A percentile compares a stretch with the other conserved stretches of the same genome.
phyloP scores from a whole-genome alignment of 2,888 invertebrate genomes.

The Drosophila mettleri region DNA sequence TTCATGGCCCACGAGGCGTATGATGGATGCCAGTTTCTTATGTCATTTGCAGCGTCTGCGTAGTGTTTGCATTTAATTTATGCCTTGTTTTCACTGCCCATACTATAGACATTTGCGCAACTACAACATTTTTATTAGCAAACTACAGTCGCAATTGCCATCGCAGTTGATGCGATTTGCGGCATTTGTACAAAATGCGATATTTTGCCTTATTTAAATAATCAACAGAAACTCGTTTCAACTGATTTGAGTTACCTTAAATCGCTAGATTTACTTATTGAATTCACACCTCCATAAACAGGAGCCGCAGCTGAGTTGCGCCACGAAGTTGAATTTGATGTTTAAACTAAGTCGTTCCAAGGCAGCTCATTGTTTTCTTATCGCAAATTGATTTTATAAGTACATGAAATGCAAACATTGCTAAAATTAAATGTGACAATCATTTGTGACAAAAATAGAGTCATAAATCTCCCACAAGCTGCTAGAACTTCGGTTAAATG shows the following conservation, averaged over 20 bases:
- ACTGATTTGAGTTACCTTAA: slow-evolving; percentile 6
- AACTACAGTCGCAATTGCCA: slow-evolving; percentile 17
- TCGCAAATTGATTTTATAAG: slow-evolving; percentile 1
- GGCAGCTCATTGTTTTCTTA: slow-evolving; percentile 27
- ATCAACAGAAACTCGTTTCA: slow-evolving; percentile 27
- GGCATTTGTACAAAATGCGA: slow-evolving; percentile 35
- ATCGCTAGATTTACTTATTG: slow-evolving; percentile 8
- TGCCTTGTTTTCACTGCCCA: slow-evolving; percentile 49
- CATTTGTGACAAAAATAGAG: slow-evolving; percentile 31
- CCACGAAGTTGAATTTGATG: background rate
- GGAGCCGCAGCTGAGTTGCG: slow-evolving; percentile 10
- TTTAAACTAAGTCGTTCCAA: slow-evolving; percentile 16
- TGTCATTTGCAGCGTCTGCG: slow-evolving; percentile 36
- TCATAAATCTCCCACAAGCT: slow-evolving; percentile 24
- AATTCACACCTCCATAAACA: slow-evolving; percentile 34
- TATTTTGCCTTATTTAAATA: slow-evolving; percentile 21
- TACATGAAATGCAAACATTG: slow-evolving; percentile 18
- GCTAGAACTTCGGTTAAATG: background rate
- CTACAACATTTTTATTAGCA: slow-evolving; percentile 32
- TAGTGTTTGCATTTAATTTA: slow-evolving; percentile 31
- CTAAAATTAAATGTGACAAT: slow-evolving; percentile 37
- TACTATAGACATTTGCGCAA: slow-evolving; percentile 47
- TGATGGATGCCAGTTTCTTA: slow-evolving; percentile 62
- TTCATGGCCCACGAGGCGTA: slow-evolving; percentile 63
- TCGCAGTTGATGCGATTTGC: background rate